These are phyloP conservation scores for Ibidorhyncha struthersii DNA, from an alignment of 2,113 vertebrate species.

Conservation along the genomic window DNA sequence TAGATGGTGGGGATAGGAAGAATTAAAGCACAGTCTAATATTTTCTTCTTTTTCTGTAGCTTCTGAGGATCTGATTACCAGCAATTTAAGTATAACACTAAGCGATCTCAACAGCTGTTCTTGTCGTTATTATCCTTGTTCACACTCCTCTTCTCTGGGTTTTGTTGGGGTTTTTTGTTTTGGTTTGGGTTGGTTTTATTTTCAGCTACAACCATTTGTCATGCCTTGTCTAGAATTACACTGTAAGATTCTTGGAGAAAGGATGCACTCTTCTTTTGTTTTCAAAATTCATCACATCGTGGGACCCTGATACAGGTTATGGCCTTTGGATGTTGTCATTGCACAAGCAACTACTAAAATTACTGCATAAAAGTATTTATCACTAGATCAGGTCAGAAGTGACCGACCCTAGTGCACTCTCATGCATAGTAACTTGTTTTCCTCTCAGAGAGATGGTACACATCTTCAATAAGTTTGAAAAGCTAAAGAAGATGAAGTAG, in stretches of 20 bases:
- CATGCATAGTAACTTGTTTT: background rate
- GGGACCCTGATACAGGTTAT: background rate
- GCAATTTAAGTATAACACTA: background rate
- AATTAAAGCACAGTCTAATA: background rate
- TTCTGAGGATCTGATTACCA: background rate
- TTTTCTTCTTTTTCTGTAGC: background rate
- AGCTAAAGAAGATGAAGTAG: background rate
- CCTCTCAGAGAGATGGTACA: background rate
- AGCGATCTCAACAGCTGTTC: background rate
- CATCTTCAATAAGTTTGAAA: background rate
- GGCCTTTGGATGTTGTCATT: background rate
- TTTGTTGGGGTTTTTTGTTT: background rate
- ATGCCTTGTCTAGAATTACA: background rate
- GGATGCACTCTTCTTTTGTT: background rate
- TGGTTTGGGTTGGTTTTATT: background rate
- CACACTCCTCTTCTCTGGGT: accelerated
- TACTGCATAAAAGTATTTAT: background rate
- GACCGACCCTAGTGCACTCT: background rate
- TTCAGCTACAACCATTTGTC: background rate
- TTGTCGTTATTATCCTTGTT: background rate
- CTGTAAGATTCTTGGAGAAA: background rate
- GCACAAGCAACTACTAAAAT: background rate
- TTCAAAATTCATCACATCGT: background rate
- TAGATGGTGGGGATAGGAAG: background rate
- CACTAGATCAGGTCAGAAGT: background rate